Evolutionary conservation across 2,888 invertebrate species (phyloP).

Genomic region (Pyrgus malvae): DNA sequence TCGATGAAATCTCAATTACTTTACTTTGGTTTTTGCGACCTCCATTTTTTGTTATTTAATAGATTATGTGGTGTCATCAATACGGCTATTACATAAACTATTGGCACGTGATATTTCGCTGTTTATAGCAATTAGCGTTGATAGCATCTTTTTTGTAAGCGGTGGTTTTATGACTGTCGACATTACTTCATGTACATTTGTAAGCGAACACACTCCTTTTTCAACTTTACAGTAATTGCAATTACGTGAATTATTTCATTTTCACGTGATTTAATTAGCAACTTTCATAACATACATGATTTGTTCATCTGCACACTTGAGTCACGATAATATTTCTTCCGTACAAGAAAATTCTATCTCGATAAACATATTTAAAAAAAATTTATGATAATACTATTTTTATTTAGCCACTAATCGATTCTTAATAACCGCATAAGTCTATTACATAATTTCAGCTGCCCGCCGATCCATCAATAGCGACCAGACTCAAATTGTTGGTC

Average conservation of each 20-base stretch:
- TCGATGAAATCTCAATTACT: conserved; percentile 38
- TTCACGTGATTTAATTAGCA: too few relatives aligned
- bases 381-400: too few relatives aligned
- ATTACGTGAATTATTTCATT: not conserved
- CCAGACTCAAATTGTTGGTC: conserved; percentile 64
- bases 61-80: conserved; percentile 7
- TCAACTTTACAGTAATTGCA: not conserved
- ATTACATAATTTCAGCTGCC: conserved; percentile 54
- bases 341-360: too few relatives aligned
- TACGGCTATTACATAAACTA: not conserved
- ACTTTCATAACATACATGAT: too few relatives aligned
- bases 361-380: too few relatives aligned
- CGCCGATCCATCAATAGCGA: conserved; percentile 48
- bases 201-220: not conserved
- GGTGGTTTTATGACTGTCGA: not conserved
- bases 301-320: too few relatives aligned
- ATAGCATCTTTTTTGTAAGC: not conserved
- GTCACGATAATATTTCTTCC: too few relatives aligned
- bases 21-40: not conserved
- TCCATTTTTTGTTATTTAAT: conserved; percentile 2
- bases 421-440: too few relatives aligned
- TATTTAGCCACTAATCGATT: too few relatives aligned
- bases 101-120: conserved; percentile 10
- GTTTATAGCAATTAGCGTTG: not conserved
- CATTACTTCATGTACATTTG: not conserved